A percentile compares a stretch with the other conserved stretches of the same genome.
phyloP scores from a whole-genome alignment of 2,113 vertebrate genomes.

The Bungarus multicinctus region DNA sequence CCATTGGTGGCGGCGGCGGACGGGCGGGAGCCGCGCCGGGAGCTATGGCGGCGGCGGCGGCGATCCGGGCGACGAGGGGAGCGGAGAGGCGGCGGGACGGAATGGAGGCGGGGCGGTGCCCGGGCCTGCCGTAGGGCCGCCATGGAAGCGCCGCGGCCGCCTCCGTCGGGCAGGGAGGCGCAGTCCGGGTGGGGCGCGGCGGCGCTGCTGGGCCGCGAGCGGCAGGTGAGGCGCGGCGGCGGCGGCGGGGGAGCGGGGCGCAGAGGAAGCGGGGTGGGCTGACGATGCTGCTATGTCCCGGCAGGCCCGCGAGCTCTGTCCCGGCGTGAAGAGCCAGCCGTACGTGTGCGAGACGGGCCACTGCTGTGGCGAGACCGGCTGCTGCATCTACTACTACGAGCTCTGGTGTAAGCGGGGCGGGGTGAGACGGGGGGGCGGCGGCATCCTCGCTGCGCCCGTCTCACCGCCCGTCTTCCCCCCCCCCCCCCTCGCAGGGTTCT shows the following conservation, averaged over 20 bases:
- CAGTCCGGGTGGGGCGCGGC: constrained; percentile 31
- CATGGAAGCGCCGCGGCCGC: constrained; percentile 13
- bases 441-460: too few relatives aligned
- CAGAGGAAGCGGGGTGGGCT: background rate
- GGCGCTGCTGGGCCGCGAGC: constrained; percentile 42
- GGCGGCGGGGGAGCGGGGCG: accelerated
- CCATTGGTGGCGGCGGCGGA: background rate
- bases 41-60: background rate
- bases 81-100: background rate
- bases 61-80: background rate
- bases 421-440: accelerated
- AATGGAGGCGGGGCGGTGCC: background rate
- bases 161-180: constrained; percentile 10
- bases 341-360: constrained; percentile 94
- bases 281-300: background rate
- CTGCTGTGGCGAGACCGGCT: constrained; percentile 95
- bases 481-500: constrained; percentile 82
- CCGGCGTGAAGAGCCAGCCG: constrained; percentile 83
- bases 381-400: constrained; percentile 97
- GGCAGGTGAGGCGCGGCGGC: background rate
- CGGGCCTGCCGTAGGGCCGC: constrained; percentile 5
- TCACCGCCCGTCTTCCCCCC: too few relatives aligned
- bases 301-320: constrained; percentile 80
- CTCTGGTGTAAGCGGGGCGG: constrained; percentile 88
- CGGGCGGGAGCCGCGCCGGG: background rate